phyloP scores from a whole-genome alignment of 2,888 invertebrate genomes.

The Nymphalis polychloros region DNA sequence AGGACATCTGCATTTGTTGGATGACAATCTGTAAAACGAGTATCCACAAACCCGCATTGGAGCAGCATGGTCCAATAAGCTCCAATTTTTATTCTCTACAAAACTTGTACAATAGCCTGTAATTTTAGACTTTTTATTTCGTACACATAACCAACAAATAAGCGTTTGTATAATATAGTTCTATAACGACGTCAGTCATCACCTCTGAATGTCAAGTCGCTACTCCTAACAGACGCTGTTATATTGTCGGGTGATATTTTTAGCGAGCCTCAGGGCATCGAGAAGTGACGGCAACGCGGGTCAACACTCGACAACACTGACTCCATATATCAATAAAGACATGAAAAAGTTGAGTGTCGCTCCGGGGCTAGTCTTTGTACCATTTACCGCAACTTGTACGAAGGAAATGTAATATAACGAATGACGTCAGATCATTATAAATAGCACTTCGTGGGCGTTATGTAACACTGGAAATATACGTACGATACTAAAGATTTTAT shows the following conservation, averaged over 20 bases:
- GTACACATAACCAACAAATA: not conserved
- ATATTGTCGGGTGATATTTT: conserved; percentile 40
- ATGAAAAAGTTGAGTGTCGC: conserved; percentile 24
- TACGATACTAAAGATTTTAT: too few species aligned
- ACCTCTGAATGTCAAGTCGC: conserved; percentile 36
- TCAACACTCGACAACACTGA: conserved; percentile 31
- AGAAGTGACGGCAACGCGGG: conserved; percentile 33
- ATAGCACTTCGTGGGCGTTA: too few species aligned
- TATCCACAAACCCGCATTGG: too few species aligned
- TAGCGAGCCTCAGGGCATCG: conserved; percentile 33
- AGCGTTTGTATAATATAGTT: not conserved
- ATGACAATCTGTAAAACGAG: not conserved
- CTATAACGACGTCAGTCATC: not conserved
- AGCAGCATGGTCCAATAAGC: too few species aligned
- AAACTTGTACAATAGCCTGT: not conserved
- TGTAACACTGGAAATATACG: too few species aligned
- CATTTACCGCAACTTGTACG: conserved; percentile 8
- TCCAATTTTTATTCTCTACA: not conserved
- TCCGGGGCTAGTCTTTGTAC: conserved; percentile 13
- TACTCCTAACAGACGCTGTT: conserved; percentile 24
- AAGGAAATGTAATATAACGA: not conserved
- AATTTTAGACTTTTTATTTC: not conserved
- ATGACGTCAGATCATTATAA: not conserved
- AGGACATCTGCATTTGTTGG: not conserved
- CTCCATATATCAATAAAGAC: conserved; percentile 27